phyloP scores from a whole-genome alignment of 2,797 vertebrate genomes.

The Fistularia tabacaria region DNA sequence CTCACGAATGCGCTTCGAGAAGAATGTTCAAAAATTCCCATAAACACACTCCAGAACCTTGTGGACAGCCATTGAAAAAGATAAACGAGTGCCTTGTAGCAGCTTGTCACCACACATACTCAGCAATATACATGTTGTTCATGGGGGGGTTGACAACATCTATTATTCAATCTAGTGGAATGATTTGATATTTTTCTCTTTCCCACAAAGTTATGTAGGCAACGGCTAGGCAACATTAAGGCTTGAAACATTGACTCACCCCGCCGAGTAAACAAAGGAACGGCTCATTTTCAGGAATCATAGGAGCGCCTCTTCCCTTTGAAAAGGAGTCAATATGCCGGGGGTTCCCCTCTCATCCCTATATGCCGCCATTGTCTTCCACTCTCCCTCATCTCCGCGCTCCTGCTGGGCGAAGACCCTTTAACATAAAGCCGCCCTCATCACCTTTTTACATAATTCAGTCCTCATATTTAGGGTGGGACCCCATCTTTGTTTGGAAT shows the following conservation, averaged over 20 bases:
- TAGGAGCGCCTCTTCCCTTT: slow-evolving; percentile 40
- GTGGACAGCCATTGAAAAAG: too few species aligned
- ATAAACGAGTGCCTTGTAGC: too few species aligned
- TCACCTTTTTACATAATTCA: slow-evolving; percentile 67
- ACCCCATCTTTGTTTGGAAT: slow-evolving; percentile 51
- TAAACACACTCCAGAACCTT: too few species aligned
- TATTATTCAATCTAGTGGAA: too few species aligned
- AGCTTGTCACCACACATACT: too few species aligned
- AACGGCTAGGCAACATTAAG: not conserved
- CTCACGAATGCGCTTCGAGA: too few species aligned
- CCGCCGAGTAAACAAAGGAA: slow-evolving; percentile 19
- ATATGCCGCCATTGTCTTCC: slow-evolving; percentile 50
- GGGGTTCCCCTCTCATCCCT: slow-evolving; percentile 34
- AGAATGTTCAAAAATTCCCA: too few species aligned
- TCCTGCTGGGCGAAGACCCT: slow-evolving; percentile 48
- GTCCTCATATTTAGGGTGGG: slow-evolving; percentile 60
- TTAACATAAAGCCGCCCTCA: slow-evolving; percentile 59
- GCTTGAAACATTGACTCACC: not conserved
- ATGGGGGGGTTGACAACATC: too few species aligned
- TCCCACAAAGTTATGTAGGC: not conserved
- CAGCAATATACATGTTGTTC: too few species aligned
- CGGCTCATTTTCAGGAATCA: slow-evolving; percentile 13
- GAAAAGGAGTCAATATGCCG: slow-evolving; percentile 29
- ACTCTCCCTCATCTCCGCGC: slow-evolving; percentile 30
- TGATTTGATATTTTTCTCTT: too few species aligned